phyloP scores from a whole-genome alignment of 1,140 invertebrate species.

The Aphelinus certus region DNA sequence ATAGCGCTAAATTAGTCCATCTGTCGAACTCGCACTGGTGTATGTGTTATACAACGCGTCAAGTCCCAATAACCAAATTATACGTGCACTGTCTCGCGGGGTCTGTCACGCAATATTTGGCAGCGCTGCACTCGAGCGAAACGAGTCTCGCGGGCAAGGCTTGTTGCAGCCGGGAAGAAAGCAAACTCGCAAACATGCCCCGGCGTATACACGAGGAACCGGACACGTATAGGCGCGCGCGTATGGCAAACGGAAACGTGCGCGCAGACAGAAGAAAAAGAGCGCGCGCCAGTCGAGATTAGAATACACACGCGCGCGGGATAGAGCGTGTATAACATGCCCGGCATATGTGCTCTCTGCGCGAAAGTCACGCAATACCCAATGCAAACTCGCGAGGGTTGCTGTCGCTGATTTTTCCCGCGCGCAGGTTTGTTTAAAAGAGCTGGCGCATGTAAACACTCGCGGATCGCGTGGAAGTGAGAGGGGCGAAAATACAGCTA shows the following conservation, averaged over 20 bases:
- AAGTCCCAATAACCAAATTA: too few relatives aligned
- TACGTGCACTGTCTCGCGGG: too few relatives aligned
- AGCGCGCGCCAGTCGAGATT: constrained; percentile 8
- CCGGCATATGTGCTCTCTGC: neutral
- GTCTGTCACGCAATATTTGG: neutral
- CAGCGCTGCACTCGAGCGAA: neutral
- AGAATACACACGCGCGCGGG: constrained; percentile 10
- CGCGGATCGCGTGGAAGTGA: too few relatives aligned
- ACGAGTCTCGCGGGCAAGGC: too few relatives aligned
- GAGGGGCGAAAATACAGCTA: too few relatives aligned
- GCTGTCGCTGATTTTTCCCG: neutral
- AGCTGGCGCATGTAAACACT: neutral
- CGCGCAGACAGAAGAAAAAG: neutral
- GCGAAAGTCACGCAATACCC: constrained; percentile 25
- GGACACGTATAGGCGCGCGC: too few relatives aligned
- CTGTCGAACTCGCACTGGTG: neutral
- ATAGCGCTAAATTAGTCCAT: neutral
- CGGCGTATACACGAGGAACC: too few relatives aligned
- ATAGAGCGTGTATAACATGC: constrained; percentile 20
- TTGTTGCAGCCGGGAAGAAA: too few relatives aligned
- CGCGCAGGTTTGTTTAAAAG: neutral
- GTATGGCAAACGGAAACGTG: neutral
- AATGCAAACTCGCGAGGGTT: neutral
- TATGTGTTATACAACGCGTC: too few relatives aligned
- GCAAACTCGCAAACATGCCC: too few relatives aligned